Conservation (phyloP, 2,113 vertebrate species). For the Megaleporinus macrocephalus region DNA sequence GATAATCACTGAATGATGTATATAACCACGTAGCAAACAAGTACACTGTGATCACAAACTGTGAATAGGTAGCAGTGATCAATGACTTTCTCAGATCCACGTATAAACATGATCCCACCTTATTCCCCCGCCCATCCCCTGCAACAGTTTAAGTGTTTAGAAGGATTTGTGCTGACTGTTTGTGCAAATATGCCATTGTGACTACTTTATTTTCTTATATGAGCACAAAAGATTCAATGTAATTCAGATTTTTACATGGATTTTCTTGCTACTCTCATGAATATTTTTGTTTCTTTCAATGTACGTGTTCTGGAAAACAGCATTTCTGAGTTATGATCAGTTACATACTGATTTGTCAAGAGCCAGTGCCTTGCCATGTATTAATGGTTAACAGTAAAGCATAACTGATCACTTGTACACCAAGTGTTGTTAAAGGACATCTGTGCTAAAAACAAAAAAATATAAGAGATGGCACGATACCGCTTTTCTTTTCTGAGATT, state of each 20-base stretch:
- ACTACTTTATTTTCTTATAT: conserved; percentile 54
- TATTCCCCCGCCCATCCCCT: conserved; percentile 35
- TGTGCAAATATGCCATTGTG: conserved; percentile 57
- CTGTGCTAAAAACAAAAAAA: conserved; percentile 1
- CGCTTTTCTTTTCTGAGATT: no score
- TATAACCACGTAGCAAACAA: conserved; percentile 77
- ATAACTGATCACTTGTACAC: conserved; percentile 12
- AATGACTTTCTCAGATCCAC: conserved; percentile 56
- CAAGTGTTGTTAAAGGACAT: conserved; percentile 13
- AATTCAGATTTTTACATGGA: conserved; percentile 31
- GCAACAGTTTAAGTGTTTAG: conserved; percentile 55
- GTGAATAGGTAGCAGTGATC: conserved; percentile 60
- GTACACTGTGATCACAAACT: conserved; percentile 69
- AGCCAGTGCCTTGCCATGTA: conserved; percentile 60
- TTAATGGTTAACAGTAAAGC: background rate
- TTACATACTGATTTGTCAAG: conserved; percentile 45
- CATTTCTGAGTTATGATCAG: conserved; percentile 37
- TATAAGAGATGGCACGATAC: background rate
- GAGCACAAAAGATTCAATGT: conserved; percentile 52
- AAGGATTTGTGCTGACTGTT: conserved; percentile 60
- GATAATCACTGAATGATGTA: conserved; percentile 70
- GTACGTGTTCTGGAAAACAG: conserved; percentile 9
- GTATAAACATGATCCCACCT: conserved; percentile 52
- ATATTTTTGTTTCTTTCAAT: conserved; percentile 8
- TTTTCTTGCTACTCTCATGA: conserved; percentile 15